A percentile compares a stretch with the other conserved stretches of the same genome.
phyloP scores from a whole-genome alignment of 53 echinoderm and acorn worm genomes.

The Crossaster papposus region DNA sequence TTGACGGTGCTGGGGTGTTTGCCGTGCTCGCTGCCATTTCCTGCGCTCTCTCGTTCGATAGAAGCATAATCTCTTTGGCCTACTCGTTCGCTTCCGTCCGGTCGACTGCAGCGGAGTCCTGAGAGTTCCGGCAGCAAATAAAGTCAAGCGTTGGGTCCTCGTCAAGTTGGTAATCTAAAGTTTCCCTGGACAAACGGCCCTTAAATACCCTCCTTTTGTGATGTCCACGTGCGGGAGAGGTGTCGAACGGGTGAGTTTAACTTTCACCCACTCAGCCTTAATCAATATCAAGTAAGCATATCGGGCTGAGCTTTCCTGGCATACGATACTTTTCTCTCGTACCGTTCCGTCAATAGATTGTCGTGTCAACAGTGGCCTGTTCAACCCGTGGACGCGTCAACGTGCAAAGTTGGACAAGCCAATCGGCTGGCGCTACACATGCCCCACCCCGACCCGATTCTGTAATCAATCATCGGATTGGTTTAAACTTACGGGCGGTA shows the following conservation, averaged over 20 bases:
- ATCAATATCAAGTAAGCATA: conserved; percentile 29
- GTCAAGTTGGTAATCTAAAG: conserved; percentile 46
- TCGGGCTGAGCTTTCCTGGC: conserved; percentile 10
- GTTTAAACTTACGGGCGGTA: conserved; percentile 32
- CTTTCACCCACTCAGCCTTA: conserved; percentile 25
- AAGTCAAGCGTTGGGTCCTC: conserved; percentile 52
- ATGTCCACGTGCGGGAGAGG: conserved; percentile 45
- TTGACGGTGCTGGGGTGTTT: conserved; percentile 35
- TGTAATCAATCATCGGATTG: conserved; percentile 36
- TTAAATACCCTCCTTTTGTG: conserved; percentile 46
- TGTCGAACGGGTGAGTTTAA: conserved; percentile 48
- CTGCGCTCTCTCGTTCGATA: conserved; percentile 52
- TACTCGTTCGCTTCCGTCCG: conserved; percentile 62
- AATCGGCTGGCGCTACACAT: conserved; percentile 22
- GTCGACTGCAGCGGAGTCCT: conserved; percentile 45
- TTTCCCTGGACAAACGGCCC: conserved; percentile 33
- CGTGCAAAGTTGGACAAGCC: conserved; percentile 14
- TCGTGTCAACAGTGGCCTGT: background rate
- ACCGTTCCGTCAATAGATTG: conserved; percentile 16
- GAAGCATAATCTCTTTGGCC: conserved; percentile 2
- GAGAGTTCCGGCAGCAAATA: conserved; percentile 63
- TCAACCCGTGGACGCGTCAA: background rate
- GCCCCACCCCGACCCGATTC: background rate
- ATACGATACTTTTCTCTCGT: conserved; percentile 17
- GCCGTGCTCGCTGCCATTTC: conserved; percentile 52